Evolutionary conservation across 1,140 invertebrate genomes (phyloP).

Genomic region (Heliconius melpomene): DNA sequence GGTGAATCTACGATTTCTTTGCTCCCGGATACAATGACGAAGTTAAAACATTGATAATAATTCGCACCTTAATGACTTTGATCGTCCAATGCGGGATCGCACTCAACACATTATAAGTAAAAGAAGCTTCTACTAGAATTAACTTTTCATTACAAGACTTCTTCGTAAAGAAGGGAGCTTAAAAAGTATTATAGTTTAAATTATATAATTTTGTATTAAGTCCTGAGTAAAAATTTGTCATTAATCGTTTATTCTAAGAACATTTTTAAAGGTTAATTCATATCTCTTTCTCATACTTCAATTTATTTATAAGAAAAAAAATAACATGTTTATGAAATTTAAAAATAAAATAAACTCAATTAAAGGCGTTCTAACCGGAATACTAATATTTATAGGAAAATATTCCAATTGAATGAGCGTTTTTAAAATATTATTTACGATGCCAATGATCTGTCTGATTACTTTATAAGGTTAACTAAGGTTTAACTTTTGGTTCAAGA

Average conservation of each 20-base stretch:
- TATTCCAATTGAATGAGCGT: too few relatives aligned
- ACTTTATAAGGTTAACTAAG: slow-evolving; percentile 28
- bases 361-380: too few relatives aligned
- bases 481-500: neutral
- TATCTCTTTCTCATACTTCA: neutral
- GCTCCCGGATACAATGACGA: neutral
- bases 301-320: neutral
- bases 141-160: too few relatives aligned
- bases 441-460: slow-evolving; percentile 48
- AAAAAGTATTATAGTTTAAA: neutral
- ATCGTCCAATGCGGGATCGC: slow-evolving; percentile 24
- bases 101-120: neutral
- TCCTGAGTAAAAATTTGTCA: neutral
- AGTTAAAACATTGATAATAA: slow-evolving; percentile 22
- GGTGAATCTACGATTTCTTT: slow-evolving; percentile 58
- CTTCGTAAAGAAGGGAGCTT: neutral
- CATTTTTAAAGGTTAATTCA: neutral
- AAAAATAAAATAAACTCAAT: too few relatives aligned
- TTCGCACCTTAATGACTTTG: slow-evolving; percentile 21
- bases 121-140: neutral
- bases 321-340: too few relatives aligned
- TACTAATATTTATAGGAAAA: too few relatives aligned
- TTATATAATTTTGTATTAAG: neutral
- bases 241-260: neutral
- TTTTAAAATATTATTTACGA: slow-evolving; percentile 42